Conservation (phyloP, 2,888 invertebrate genomes). For the Meta bourneti region DNA sequence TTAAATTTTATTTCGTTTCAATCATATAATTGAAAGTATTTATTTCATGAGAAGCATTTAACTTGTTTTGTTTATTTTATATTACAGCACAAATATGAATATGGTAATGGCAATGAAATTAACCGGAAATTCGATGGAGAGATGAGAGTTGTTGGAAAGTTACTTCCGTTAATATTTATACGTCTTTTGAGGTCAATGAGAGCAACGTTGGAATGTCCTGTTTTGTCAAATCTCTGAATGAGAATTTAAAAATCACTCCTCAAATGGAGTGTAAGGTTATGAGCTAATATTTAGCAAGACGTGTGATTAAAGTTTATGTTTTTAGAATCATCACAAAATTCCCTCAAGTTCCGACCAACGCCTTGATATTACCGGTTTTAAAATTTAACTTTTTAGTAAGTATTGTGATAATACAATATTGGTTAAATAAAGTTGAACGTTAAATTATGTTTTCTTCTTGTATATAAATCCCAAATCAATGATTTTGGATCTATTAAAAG, state of each 20-base stretch:
- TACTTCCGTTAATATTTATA: constrained; percentile 73
- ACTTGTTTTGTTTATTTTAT: neutral
- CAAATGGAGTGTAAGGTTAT: constrained; percentile 11
- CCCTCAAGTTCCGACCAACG: constrained; percentile 65
- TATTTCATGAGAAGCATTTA: neutral
- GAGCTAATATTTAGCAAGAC: constrained; percentile 32
- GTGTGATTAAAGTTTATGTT: constrained; percentile 7
- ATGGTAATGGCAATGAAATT: constrained; percentile 39
- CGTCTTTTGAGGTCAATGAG: constrained; percentile 73
- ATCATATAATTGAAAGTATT: neutral
- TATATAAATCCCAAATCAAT: neutral
- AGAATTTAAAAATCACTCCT: constrained; percentile 30
- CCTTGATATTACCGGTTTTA: constrained; percentile 75
- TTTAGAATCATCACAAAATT: neutral
- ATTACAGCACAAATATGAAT: neutral
- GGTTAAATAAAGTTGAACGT: neutral
- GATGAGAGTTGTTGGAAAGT: constrained; percentile 38
- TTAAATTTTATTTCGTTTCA: too few species aligned
- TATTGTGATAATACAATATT: constrained; percentile 34
- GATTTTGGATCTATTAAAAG: neutral
- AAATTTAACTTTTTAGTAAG: constrained; percentile 64
- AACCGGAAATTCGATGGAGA: constrained; percentile 73
- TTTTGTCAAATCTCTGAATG: constrained; percentile 22
- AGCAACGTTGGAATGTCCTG: constrained; percentile 63
- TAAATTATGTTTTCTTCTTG: neutral